Evolutionary conservation across 2,888 invertebrate species (phyloP).

Genomic region (Bugulina stolonifera): DNA sequence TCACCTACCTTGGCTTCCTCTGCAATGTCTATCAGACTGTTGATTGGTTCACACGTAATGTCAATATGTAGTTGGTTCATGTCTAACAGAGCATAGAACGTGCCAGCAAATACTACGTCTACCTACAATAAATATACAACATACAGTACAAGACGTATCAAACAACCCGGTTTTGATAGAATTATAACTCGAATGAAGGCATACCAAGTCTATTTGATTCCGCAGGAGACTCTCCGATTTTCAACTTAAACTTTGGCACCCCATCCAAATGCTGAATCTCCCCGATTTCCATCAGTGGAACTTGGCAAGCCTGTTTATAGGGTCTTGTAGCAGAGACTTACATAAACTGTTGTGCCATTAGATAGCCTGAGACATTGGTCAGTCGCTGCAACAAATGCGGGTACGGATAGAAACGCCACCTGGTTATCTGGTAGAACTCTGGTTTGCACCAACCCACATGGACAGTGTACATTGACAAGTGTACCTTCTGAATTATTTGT

Average conservation of each 20-base stretch:
- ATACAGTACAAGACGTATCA: no score
- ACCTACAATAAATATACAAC: neutral
- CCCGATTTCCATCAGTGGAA: no score
- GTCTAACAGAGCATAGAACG: conserved; percentile 2
- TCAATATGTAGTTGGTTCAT: neutral
- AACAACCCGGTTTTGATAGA: no score
- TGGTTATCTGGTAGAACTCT: neutral
- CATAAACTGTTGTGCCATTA: no score
- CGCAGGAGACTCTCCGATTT: no score
- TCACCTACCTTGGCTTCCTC: conserved; percentile 7
- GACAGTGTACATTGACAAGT: neutral
- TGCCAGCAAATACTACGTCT: neutral
- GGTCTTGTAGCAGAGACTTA: no score
- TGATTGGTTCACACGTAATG: neutral
- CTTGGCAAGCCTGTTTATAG: no score
- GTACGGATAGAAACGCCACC: neutral
- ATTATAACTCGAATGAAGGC: no score
- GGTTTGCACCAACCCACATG: neutral
- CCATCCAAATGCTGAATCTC: no score
- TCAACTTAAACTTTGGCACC: no score
- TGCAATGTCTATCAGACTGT: neutral
- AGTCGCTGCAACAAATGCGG: neutral
- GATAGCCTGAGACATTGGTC: neutral
- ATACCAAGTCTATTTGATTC: no score
- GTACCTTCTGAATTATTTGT: neutral